phyloP scores from a whole-genome alignment of 2,113 vertebrate genomes.

The Dasyprocta punctata region DNA sequence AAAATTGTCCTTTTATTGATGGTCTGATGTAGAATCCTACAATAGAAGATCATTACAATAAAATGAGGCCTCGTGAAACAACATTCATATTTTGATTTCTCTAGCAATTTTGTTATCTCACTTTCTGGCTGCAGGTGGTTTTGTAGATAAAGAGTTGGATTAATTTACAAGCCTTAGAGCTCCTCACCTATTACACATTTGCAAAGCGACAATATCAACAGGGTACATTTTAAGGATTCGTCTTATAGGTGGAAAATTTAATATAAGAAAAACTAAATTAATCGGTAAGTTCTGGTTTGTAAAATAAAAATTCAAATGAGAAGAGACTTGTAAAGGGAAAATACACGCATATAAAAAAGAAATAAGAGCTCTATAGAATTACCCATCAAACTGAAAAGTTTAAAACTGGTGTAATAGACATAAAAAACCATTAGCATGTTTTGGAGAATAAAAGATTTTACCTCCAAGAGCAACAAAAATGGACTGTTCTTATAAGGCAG shows the following conservation, averaged over 20 bases:
- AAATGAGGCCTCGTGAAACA: constrained; percentile 68
- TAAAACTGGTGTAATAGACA: not conserved
- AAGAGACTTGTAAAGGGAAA: not conserved
- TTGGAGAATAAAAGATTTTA: constrained; percentile 26
- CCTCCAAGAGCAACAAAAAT: not conserved
- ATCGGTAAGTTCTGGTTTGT: constrained; percentile 38
- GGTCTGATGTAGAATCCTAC: constrained; percentile 5
- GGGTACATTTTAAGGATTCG: not conserved
- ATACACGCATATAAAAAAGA: not conserved
- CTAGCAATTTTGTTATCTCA: constrained; percentile 56
- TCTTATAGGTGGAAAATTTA: not conserved
- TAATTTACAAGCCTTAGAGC: constrained; percentile 22
- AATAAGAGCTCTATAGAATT: not conserved
- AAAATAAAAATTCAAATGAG: not conserved
- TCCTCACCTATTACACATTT: constrained; percentile 1
- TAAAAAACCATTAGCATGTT: not conserved
- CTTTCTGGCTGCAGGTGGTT: constrained; percentile 51
- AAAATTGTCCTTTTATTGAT: constrained; percentile 57
- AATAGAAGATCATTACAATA: constrained; percentile 65
- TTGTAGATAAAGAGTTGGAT: constrained; percentile 57
- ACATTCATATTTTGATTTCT: constrained; percentile 62
- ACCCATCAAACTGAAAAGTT: not conserved
- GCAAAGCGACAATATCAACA: constrained; percentile 9
- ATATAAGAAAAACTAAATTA: constrained; percentile 22
- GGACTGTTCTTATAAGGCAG: not conserved